phyloP scores from a whole-genome alignment of 92 coral and sea anemone genomes.

The Epizoanthus ramosus region DNA sequence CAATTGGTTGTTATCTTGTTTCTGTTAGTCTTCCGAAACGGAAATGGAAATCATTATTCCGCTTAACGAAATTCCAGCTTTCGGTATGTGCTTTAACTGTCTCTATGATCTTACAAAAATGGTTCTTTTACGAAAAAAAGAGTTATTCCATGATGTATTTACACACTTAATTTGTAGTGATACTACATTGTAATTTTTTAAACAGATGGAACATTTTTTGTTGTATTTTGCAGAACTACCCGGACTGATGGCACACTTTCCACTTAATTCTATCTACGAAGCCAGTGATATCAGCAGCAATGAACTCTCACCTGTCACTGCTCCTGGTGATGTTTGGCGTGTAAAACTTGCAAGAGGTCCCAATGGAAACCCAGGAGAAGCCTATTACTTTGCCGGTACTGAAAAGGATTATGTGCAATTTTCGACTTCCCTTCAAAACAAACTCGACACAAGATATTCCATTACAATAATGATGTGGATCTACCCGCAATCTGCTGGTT shows the following conservation, averaged over 20 bases:
- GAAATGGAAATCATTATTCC: too few species aligned
- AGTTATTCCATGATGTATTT: neutral
- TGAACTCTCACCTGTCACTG: neutral
- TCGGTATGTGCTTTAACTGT: too few species aligned
- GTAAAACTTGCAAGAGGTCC: constrained; percentile 11
- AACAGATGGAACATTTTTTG: neutral
- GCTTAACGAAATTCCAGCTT: too few species aligned
- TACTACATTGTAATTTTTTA: neutral
- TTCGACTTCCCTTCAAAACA: neutral
- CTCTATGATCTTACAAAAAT: too few species aligned
- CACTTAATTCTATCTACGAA: constrained; percentile 13
- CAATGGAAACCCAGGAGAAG: neutral
- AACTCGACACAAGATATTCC: constrained; percentile 26
- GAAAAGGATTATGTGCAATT: neutral
- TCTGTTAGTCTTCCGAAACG: too few species aligned
- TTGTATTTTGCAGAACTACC: constrained; percentile 13
- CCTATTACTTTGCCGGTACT: neutral
- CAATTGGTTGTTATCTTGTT: too few species aligned
- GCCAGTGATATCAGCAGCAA: constrained; percentile 20
- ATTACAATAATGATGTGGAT: constrained; percentile 18
- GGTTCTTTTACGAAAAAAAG: too few species aligned
- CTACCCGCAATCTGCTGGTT: neutral
- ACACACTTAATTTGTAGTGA: neutral
- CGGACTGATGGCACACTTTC: constrained; percentile 18
- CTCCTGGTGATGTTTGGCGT: neutral